A percentile compares a stretch with the other conserved stretches of the same genome.
phyloP scores from a whole-genome alignment of 2,113 vertebrate species.

The Vicugna pacos region DNA sequence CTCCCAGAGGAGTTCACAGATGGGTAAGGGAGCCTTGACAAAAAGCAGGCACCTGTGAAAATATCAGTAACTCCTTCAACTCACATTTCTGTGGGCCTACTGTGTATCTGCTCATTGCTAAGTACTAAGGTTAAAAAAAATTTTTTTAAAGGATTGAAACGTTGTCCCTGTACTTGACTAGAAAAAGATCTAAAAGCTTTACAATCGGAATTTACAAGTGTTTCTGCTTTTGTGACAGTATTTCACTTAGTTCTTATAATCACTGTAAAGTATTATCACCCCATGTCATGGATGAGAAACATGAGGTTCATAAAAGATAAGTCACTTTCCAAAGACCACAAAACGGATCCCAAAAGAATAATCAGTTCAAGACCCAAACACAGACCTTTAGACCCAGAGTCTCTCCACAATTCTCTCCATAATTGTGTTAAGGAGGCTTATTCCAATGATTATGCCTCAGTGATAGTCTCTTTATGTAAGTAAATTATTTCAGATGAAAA shows the following conservation, averaged over 20 bases:
- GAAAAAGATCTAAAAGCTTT: not conserved
- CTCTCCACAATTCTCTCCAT: not conserved
- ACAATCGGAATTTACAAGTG: not conserved
- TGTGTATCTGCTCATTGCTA: not conserved
- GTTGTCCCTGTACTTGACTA: not conserved
- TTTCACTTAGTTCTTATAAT: not conserved
- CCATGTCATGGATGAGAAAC: not conserved
- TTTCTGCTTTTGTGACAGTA: not conserved
- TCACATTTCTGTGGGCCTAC: not conserved
- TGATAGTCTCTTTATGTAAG: conserved; percentile 15
- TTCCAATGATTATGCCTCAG: not conserved
- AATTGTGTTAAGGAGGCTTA: not conserved
- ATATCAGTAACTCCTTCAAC: not conserved
- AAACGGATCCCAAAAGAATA: not conserved
- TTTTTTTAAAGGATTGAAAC: not conserved
- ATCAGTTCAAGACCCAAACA: not conserved
- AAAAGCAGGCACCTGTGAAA: not conserved
- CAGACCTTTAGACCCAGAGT: not conserved
- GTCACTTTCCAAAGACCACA: not conserved
- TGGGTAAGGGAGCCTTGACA: not conserved
- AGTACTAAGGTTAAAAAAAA: not conserved
- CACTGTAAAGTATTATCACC: not conserved
- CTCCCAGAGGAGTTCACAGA: not conserved
- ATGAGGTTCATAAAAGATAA: not conserved
- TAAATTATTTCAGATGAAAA: conserved; percentile 18